phyloP scores from a whole-genome alignment of 2,113 vertebrate species.

The Tetrax tetrax region DNA sequence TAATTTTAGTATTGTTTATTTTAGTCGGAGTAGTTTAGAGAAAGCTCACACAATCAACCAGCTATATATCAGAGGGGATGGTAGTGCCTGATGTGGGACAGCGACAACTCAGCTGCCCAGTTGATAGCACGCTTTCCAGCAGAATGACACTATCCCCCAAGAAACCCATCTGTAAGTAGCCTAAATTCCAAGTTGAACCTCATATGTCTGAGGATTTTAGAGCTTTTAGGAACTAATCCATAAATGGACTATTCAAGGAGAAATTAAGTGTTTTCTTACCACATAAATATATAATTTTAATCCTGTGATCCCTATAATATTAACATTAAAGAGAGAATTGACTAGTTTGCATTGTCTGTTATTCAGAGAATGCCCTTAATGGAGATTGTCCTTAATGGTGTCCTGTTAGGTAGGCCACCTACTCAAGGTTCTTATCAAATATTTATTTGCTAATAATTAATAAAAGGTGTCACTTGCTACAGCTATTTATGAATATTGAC shows the following conservation, averaged over 20 bases:
- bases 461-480: neutral
- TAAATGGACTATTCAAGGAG: neutral
- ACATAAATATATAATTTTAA: neutral
- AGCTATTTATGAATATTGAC: neutral
- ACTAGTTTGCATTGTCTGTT: fast-evolving
- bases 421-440: neutral
- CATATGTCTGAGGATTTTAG: neutral
- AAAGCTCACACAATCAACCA: neutral
- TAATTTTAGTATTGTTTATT: neutral
- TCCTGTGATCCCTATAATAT: neutral
- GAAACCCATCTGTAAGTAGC: neutral
- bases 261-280: neutral
- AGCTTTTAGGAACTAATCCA: neutral
- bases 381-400: neutral
- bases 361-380: neutral
- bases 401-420: neutral
- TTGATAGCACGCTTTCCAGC: neutral
- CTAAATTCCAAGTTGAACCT: neutral
- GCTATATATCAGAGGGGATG: neutral
- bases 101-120: neutral
- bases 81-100: neutral
- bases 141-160: fast-evolving
- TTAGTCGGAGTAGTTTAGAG: neutral
- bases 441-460: neutral
- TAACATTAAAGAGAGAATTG: neutral